These are phyloP conservation scores for Austrolebias charrua DNA, from an alignment of 2,797 vertebrate species.

Conservation along the genomic window DNA sequence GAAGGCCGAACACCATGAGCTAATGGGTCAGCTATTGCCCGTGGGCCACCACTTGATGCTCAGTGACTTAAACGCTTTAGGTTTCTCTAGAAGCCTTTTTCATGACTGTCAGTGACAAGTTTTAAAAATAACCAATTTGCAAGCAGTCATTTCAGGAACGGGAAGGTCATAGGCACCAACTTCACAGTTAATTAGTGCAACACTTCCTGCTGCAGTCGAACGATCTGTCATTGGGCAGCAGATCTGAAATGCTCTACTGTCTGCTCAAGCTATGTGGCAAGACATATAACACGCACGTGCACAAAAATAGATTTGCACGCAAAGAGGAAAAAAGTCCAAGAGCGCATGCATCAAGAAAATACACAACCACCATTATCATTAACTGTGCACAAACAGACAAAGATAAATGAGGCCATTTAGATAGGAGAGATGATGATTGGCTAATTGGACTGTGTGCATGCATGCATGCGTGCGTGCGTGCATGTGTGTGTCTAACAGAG, in stretches of 20 bases:
- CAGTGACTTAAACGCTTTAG: constrained; percentile 13
- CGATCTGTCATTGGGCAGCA: constrained; percentile 67
- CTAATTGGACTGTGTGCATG: constrained; percentile 58
- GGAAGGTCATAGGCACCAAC: constrained; percentile 65
- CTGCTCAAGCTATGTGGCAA: constrained; percentile 60
- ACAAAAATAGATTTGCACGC: constrained; percentile 47
- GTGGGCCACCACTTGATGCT: too few relatives aligned
- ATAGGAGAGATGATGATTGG: constrained; percentile 51
- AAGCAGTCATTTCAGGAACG: constrained; percentile 36
- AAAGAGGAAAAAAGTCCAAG: constrained; percentile 15
- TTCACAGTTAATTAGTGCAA: constrained; percentile 67
- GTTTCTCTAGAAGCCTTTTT: constrained; percentile 16
- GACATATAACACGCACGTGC: constrained; percentile 50
- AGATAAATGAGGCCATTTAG: constrained; percentile 69
- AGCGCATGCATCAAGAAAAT: constrained; percentile 17
- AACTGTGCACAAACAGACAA: constrained; percentile 63
- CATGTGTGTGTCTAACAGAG: background rate
- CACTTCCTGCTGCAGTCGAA: constrained; percentile 56
- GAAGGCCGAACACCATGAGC: too few relatives aligned
- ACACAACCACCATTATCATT: constrained; percentile 66
- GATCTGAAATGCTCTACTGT: constrained; percentile 65
- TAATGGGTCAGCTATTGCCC: too few relatives aligned
- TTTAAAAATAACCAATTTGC: constrained; percentile 42
- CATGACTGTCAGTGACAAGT: constrained; percentile 40
- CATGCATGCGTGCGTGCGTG: constrained; percentile 6